These are phyloP conservation scores for Lasioglossum zephyrum DNA, from an alignment of 2,888 invertebrate species.

Conservation along the genomic window DNA sequence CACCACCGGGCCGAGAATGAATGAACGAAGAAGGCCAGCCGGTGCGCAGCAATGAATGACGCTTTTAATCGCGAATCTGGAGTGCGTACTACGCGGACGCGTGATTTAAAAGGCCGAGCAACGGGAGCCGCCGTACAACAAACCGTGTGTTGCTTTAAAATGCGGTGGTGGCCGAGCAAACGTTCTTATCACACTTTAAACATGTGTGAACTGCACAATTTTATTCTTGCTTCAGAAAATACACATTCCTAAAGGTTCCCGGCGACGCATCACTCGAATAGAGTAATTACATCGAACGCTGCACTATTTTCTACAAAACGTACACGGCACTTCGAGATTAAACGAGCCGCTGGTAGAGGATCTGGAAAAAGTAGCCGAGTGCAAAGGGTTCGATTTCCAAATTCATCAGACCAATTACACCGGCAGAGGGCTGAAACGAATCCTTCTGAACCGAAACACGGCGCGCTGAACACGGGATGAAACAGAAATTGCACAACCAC, in stretches of 20 bases:
- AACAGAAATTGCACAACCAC: neutral
- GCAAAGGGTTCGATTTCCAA: neutral
- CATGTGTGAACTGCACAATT: neutral
- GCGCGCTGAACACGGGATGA: neutral
- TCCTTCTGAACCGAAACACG: neutral
- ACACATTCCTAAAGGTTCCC: neutral
- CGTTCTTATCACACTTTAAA: neutral
- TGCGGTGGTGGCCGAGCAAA: neutral
- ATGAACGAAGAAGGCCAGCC: slow-evolving; percentile 45
- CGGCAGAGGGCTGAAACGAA: neutral
- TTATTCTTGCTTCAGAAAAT: neutral
- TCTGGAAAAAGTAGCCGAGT: neutral
- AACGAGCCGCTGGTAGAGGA: neutral
- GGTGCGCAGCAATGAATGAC: slow-evolving; percentile 40
- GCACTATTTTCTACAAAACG: neutral
- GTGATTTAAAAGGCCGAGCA: slow-evolving; percentile 46
- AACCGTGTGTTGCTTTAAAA: neutral
- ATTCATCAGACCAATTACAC: neutral
- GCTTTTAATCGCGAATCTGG: slow-evolving; percentile 53
- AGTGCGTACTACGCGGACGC: slow-evolving; percentile 40
- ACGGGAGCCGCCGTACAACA: slow-evolving; percentile 15
- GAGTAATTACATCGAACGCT: neutral
- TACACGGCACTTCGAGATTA: neutral
- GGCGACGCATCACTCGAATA: neutral
- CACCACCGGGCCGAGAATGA: slow-evolving; percentile 39